phyloP scores from a whole-genome alignment of 2,888 invertebrate genomes.

The Osmoderma eremita region DNA sequence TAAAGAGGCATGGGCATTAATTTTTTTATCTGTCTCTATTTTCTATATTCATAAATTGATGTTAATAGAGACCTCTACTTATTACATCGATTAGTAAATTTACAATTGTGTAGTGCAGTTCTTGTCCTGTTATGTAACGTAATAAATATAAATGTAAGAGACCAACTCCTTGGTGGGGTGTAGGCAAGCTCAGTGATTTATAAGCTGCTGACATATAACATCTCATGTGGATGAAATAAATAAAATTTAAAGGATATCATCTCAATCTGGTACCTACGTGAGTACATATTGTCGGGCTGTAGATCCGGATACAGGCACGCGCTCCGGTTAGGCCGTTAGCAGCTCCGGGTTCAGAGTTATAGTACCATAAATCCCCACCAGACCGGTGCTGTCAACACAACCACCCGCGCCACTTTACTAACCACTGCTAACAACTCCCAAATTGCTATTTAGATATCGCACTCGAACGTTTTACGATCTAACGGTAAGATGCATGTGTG shows the following conservation, averaged over 20 bases:
- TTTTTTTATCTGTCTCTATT: too few relatives aligned
- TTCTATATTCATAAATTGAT: too few relatives aligned
- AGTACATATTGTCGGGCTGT: slow-evolving; percentile 49
- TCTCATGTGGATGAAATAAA: slow-evolving; percentile 48
- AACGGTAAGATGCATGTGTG: slow-evolving; percentile 42
- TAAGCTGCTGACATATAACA: slow-evolving; percentile 40
- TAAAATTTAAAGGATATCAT: slow-evolving; percentile 57
- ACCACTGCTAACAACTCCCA: slow-evolving; percentile 63
- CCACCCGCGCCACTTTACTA: slow-evolving; percentile 60
- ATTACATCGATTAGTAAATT: slow-evolving; percentile 5
- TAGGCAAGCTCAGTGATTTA: slow-evolving; percentile 30
- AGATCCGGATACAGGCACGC: slow-evolving; percentile 43
- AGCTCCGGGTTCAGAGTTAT: slow-evolving; percentile 56
- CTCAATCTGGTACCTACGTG: slow-evolving; percentile 57
- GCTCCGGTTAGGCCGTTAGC: slow-evolving; percentile 53
- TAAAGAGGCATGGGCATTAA: too few relatives aligned
- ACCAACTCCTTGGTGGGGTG: slow-evolving; percentile 8
- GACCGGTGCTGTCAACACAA: slow-evolving; percentile 59
- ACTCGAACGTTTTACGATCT: slow-evolving; percentile 41
- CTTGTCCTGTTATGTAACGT: background rate
- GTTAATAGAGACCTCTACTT: too few relatives aligned
- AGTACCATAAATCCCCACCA: slow-evolving; percentile 59
- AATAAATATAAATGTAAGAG: slow-evolving; percentile 14
- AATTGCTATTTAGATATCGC: slow-evolving; percentile 61
- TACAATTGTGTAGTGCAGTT: background rate